Conservation (phyloP, 2,888 invertebrate genomes). For the Brachyopa scutellaris region DNA sequence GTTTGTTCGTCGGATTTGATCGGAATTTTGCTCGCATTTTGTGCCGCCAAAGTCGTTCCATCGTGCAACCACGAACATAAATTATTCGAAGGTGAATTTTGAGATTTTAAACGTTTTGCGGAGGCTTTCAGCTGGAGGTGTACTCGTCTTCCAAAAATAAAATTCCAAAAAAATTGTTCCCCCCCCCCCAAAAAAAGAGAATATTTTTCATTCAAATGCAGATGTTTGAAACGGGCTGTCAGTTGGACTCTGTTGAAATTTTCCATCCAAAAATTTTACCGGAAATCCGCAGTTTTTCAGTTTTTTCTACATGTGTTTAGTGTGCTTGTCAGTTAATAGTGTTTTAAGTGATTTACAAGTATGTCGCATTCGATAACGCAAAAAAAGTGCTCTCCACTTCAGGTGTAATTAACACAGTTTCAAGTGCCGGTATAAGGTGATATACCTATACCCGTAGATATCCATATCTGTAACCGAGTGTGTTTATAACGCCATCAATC, state of each 20-base stretch:
- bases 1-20: not conserved
- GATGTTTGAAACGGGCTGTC: not conserved
- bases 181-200: too few species aligned
- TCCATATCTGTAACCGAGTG: not conserved
- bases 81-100: not conserved
- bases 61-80: not conserved
- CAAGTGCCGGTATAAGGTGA: conserved; percentile 7
- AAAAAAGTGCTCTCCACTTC: conserved; percentile 13
- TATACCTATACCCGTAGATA: conserved; percentile 2
- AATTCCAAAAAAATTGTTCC: not conserved
- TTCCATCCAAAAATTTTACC: conserved; percentile 4
- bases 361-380: not conserved
- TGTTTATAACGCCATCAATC: conserved; percentile 17
- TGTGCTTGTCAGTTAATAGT: conserved; percentile 4
- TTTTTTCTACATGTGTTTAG: too few species aligned
- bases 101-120: not conserved
- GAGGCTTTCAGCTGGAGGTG: not conserved
- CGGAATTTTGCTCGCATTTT: not conserved
- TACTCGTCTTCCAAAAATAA: conserved; percentile 9
- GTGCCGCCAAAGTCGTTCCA: conserved; percentile 1
- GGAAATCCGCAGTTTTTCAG: conserved; percentile 7
- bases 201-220: conserved; percentile 5
- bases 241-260: conserved; percentile 17
- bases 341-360: conserved; percentile 9
- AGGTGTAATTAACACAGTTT: conserved; percentile 28